Evolutionary conservation across 2,888 invertebrate species (phyloP).

Genomic region (Temnothorax ravouxi): DNA sequence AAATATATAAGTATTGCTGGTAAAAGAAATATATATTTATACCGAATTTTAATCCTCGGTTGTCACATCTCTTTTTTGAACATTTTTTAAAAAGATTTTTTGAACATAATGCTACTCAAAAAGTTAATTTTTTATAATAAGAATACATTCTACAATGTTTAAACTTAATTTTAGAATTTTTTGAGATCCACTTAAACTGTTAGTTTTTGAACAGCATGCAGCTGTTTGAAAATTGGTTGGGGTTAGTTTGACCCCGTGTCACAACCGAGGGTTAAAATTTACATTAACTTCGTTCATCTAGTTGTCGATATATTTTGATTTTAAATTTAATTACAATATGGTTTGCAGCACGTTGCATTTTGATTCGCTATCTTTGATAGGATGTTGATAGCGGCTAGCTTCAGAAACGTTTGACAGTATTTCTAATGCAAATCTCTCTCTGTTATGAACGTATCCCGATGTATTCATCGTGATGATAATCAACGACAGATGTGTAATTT

Average conservation of each 20-base stretch:
- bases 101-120: no score
- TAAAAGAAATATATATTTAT: background rate
- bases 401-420: background rate
- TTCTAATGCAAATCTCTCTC: constrained; percentile 43
- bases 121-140: no score
- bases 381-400: background rate
- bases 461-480: constrained; percentile 23
- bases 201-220: no score
- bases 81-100: no score
- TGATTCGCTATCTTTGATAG: constrained; percentile 1
- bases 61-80: no score
- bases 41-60: no score
- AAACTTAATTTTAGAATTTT: no score
- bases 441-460: background rate
- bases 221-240: no score
- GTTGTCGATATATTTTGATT: background rate
- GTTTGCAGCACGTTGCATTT: background rate
- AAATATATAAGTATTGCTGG: background rate
- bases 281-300: background rate
- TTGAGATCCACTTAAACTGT: no score
- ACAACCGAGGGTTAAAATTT: background rate
- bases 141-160: no score
- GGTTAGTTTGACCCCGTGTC: no score
- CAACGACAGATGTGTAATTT: constrained; percentile 38
- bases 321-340: background rate